Conservation (phyloP, 2,888 invertebrate genomes). For the Macrosoma leucophasiata region DNA sequence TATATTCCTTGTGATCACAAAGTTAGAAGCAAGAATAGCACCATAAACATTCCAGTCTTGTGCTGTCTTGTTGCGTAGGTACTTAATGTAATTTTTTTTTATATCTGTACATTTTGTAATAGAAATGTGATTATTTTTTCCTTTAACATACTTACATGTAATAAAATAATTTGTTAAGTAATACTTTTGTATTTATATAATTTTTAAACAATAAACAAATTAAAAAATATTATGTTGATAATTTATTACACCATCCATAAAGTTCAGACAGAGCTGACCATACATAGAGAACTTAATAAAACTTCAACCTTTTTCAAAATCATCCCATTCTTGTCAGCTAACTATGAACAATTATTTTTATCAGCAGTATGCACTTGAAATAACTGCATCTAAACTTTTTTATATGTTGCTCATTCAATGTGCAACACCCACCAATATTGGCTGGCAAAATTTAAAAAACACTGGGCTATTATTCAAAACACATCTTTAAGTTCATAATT, state of each 20-base stretch:
- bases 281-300: too few species aligned
- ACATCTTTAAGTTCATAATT: too few species aligned
- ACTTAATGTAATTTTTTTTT: slow-evolving; percentile 49
- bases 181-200: slow-evolving; percentile 53
- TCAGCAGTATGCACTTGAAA: slow-evolving; percentile 10
- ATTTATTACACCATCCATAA: too few species aligned
- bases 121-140: slow-evolving; percentile 53
- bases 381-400: too few species aligned
- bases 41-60: slow-evolving; percentile 63
- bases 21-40: slow-evolving; percentile 31
- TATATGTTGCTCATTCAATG: slow-evolving; percentile 3
- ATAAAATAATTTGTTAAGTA: slow-evolving; percentile 30
- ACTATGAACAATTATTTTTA: slow-evolving; percentile 19
- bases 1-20: slow-evolving; percentile 33
- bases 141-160: slow-evolving; percentile 30
- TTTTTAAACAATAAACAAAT: slow-evolving; percentile 52
- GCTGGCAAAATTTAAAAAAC: too few species aligned
- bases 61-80: slow-evolving; percentile 66
- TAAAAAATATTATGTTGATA: too few species aligned
- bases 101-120: slow-evolving; percentile 67
- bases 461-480: too few species aligned
- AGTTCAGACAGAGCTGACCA: too few species aligned
- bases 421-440: slow-evolving; percentile 4
- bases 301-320: too few species aligned
- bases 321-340: too few species aligned